A percentile compares a stretch with the other conserved stretches of the same genome.
These are phyloP conservation scores for Colletes latitarsis DNA, from an alignment of 1,140 invertebrate genomes.

Conservation along the genomic window DNA sequence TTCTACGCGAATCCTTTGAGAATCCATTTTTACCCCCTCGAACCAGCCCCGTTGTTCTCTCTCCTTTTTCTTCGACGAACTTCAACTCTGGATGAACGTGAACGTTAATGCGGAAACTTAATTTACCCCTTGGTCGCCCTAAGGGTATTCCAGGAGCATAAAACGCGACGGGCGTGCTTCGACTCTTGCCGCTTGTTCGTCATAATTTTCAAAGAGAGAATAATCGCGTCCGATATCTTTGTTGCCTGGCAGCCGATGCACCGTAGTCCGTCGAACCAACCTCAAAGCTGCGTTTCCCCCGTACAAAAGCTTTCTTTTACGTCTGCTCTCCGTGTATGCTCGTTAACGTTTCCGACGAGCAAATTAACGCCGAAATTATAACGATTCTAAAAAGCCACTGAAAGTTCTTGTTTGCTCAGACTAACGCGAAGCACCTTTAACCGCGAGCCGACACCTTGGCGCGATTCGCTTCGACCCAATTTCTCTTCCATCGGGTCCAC, in stretches of 20 bases:
- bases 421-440: not conserved
- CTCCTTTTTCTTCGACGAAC: constrained; percentile 6
- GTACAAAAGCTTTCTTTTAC: too few relatives aligned
- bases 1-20: too few relatives aligned
- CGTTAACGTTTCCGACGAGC: too few relatives aligned
- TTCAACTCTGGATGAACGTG: not conserved
- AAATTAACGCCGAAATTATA: too few relatives aligned
- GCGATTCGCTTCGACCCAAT: constrained; percentile 15
- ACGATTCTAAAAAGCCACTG: too few relatives aligned
- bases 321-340: too few relatives aligned
- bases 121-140: not conserved
- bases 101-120: constrained; percentile 19
- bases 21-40: too few relatives aligned
- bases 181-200: not conserved
- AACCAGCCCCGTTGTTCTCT: not conserved
- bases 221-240: not conserved
- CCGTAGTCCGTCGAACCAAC: too few relatives aligned
- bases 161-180: not conserved
- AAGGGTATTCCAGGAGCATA: not conserved
- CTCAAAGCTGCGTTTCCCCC: too few relatives aligned
- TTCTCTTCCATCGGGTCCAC: not conserved
- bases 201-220: constrained; percentile 10
- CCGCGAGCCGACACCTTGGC: not conserved
- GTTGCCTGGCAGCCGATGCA: not conserved
- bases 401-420: not conserved